A percentile compares a stretch with the other conserved stretches of the same genome.
phyloP scores from a whole-genome alignment of 2,888 invertebrate genomes.

The Tineola bisselliella region DNA sequence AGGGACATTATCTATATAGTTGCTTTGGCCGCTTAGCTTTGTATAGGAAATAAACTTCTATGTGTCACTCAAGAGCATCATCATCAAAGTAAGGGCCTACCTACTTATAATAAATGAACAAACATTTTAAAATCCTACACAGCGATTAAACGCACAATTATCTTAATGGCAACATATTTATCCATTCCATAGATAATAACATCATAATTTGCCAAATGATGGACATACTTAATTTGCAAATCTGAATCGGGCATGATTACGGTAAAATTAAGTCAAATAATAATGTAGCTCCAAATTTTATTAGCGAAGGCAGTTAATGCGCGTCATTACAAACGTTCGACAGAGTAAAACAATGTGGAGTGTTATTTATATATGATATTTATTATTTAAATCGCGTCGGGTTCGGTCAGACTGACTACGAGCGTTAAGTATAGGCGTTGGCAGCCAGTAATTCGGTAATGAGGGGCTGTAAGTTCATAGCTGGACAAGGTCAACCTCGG shows the following conservation, averaged over 20 bases:
- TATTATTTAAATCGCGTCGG: conserved; percentile 59
- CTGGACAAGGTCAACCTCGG: conserved; percentile 46
- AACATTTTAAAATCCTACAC: neutral
- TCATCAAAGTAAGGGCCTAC: too few species aligned
- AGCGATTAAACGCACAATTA: neutral
- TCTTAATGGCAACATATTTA: neutral
- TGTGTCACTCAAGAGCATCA: too few species aligned
- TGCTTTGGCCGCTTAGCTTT: too few species aligned
- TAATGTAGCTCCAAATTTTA: conserved; percentile 53
- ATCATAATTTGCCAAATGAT: conserved; percentile 4
- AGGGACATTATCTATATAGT: too few species aligned
- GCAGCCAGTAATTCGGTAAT: conserved; percentile 62
- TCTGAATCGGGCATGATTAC: conserved; percentile 53
- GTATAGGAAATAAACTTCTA: too few species aligned
- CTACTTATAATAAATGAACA: neutral
- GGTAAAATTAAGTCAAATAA: conserved; percentile 59
- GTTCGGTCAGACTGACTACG: conserved; percentile 24
- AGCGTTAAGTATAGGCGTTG: conserved; percentile 58
- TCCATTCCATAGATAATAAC: neutral
- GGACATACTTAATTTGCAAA: conserved; percentile 26
- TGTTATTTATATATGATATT: conserved; percentile 66
- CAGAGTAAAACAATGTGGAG: conserved; percentile 50
- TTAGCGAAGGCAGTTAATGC: conserved; percentile 57
- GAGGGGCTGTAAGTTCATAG: conserved; percentile 48
- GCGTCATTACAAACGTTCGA: conserved; percentile 46